Percentiles rank a stretch among this genome's conserved stretches.
Conservation (phyloP, 2,113 vertebrate species). For the Monarcha castaneiventris region DNA sequence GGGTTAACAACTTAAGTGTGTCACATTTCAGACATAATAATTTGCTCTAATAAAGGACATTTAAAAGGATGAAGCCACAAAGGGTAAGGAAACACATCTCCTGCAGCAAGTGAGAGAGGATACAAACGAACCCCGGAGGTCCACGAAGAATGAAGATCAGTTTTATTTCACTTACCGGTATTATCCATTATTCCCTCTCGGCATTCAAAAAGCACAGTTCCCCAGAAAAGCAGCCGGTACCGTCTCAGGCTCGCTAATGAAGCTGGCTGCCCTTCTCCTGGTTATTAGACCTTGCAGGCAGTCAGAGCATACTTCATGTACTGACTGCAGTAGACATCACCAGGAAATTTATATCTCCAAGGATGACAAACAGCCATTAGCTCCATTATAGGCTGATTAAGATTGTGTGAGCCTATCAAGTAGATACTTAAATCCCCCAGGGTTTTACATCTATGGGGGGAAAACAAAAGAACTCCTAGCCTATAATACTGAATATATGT, state of each 20-base stretch:
- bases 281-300: conserved; percentile 77
- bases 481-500: conserved; percentile 29
- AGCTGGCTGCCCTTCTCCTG: conserved; percentile 72
- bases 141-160: conserved; percentile 15
- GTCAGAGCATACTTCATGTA: conserved; percentile 72
- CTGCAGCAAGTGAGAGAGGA: conserved; percentile 39
- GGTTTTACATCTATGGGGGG: conserved; percentile 71
- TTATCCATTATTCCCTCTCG: conserved; percentile 73
- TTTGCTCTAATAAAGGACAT: conserved; percentile 20
- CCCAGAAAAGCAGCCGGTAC: conserved; percentile 47
- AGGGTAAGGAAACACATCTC: conserved; percentile 36
- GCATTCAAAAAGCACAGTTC: conserved; percentile 47
- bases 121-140: background rate
- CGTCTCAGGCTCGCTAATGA: conserved; percentile 40
- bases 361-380: conserved; percentile 87
- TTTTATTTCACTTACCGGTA: conserved; percentile 76
- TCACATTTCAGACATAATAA: conserved; percentile 12
- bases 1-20: conserved; percentile 24
- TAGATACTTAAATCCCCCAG: conserved; percentile 72
- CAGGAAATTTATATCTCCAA: conserved; percentile 84
- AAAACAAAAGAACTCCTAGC: conserved; percentile 56
- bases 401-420: conserved; percentile 79
- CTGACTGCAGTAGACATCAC: conserved; percentile 80
- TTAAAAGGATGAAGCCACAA: conserved; percentile 22
- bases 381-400: conserved; percentile 84